phyloP scores from a whole-genome alignment of 2,113 vertebrate genomes.

The Lasiurus borealis region DNA sequence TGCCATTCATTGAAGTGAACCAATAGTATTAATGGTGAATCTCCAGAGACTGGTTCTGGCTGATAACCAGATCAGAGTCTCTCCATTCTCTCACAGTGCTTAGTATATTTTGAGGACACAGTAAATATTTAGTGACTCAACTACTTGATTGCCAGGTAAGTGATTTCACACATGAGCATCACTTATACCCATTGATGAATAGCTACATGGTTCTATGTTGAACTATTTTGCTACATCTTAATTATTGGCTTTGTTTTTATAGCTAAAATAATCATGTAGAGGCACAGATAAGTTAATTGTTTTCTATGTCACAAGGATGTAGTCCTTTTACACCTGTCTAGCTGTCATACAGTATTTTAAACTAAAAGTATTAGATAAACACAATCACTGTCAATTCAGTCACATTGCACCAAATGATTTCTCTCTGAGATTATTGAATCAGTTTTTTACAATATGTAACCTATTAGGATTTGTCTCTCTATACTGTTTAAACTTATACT shows the following conservation, averaged over 20 bases:
- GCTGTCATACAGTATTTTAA: slow-evolving; percentile 35
- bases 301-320: slow-evolving; percentile 50
- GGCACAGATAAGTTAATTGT: slow-evolving; percentile 19
- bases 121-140: not conserved
- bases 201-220: not conserved
- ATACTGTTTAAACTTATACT: not conserved
- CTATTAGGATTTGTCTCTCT: not conserved
- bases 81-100: not conserved
- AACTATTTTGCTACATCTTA: not conserved
- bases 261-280: slow-evolving; percentile 27
- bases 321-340: not conserved
- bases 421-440: not conserved
- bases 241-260: slow-evolving; percentile 39
- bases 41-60: not conserved
- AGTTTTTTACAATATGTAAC: not conserved
- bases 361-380: not conserved
- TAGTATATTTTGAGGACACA: not conserved
- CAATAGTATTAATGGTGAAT: not conserved
- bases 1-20: not conserved
- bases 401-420: slow-evolving; percentile 33
- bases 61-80: not conserved
- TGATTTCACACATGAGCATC: not conserved
- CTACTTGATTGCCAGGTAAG: not conserved
- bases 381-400: not conserved
- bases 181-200: not conserved